Evolutionary conservation across 2,113 vertebrate species (phyloP), one percentile per base, ranked within the genome.

Genomic region (Anhinga rufa): DNA sequence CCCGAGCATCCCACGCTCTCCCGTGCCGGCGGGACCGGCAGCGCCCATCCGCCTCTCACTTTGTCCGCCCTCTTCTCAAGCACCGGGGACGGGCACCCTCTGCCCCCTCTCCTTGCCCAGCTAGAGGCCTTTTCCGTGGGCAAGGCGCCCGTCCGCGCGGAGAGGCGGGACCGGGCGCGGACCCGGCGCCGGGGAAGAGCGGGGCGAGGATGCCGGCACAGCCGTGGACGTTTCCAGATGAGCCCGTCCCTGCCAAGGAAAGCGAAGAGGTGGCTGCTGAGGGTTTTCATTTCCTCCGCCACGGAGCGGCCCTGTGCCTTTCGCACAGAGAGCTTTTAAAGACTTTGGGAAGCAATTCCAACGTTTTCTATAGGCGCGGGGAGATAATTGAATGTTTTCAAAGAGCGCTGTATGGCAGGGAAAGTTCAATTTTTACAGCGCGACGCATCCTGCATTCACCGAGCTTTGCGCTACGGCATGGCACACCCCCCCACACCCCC

Each of bases 361-460:
- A 7, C 26, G 22, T 65, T 97, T 97, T 97, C 98, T 96, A 82
- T 91, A 96, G 98, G 97, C 71, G n/a, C 68, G 17, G 97, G 96
- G 96, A 98, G 97, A 96, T 96, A 96, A 97, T 96, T 96, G 97
- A 97, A 95, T 82, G 93, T 96, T 98, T 98, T 97, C 97, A 85
- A 81, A 97, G 98, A 93, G 48, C 51, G 29, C 92, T 90, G 88
- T 34, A 44, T 55, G 94, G 94, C 98, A 94, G 92, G 91, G 93
- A 77, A 96, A 97, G 97, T 97, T 98, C 97, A 78, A 71, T 97
- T 93, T 52, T 69, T 92, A 92, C 95, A 19, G 65, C 77, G 18
- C 20, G 70, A 91, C 4, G 17, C 82, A 69, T 92, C 95, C 82
- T 84, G 93, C 96, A 34, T 81, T 78, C 96, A 80, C 95, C 0